Base-by-base conservation (phyloP, 2,113 vertebrate genomes). In the Oryzias celebensis region DNA sequence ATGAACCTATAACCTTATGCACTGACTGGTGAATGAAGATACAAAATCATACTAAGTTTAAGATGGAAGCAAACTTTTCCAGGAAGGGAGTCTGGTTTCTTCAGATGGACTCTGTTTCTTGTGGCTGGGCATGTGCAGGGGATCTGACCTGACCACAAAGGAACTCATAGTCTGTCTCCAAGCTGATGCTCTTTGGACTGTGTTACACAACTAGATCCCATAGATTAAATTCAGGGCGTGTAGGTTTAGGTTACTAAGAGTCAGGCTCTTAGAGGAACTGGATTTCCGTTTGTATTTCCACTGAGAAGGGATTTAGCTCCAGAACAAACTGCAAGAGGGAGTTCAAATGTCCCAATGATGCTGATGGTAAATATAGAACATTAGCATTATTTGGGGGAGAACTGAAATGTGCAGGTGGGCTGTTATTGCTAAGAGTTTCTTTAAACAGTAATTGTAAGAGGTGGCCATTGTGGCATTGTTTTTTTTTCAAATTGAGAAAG, bases 201-300 rank as follows among this genome's bases (percentile, higher is more conserved):
- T 62, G 54, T 77, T 66, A 62, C 64, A 78, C 78, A 88, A 90
- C 52, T 8, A 81, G 87, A 89, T 85, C 76, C 56, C 62, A 44
- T 28, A 64, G 74, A 69, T 87, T 91, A 84, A 87, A 54, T 61
- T 64, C 75, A 78, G 73, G 57, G 60, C 58, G 72, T 73, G 48
- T 31, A 7, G 75, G 63, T 43, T 89, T 67, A 71, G 58, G 58
- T 90, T 89, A 67, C 81, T 1, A 16, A 26, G 42, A 55, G 56
- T 49, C 54, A 58, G 55, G 52, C 36, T 36, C 36, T 36, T 36
- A 36, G 36, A 36, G 12, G 36, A 36, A 36, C 36, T 36, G 36
- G 36, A 36, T 12, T 36, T 36, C 36, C 36, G 36, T 36, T 36
- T 12, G 10, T 10, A 36, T 36, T 36, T 36, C 36, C 36, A 12